These are phyloP conservation scores for Chaetodon auriga DNA, from an alignment of 2,113 vertebrate species.

Conservation along the genomic window DNA sequence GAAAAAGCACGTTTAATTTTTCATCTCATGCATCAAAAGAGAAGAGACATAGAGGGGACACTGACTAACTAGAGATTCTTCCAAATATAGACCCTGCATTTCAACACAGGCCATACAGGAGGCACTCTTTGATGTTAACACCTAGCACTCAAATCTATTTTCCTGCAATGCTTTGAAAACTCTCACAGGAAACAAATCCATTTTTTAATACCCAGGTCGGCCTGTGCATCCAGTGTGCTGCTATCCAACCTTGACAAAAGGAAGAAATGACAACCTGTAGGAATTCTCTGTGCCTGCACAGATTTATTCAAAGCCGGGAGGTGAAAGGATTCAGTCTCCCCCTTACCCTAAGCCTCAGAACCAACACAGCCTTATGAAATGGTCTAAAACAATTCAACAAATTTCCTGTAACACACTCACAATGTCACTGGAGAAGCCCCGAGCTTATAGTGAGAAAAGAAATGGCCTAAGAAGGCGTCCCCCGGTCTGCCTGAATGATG, in stretches of 20 bases:
- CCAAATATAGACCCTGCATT: conserved; percentile 67
- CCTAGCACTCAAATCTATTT: conserved; percentile 44
- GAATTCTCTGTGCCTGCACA: neutral
- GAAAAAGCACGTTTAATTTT: conserved; percentile 69
- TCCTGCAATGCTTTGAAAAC: neutral
- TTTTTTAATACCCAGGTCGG: conserved; percentile 25
- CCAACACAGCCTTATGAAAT: conserved; percentile 31
- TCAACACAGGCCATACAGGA: conserved; percentile 25
- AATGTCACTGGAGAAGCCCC: conserved; percentile 31
- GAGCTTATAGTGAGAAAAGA: conserved; percentile 30
- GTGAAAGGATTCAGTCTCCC: conserved; percentile 15
- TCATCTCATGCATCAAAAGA: conserved; percentile 74
- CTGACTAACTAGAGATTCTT: conserved; percentile 52
- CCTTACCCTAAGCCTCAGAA: conserved; percentile 14
- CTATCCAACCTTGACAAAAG: conserved; percentile 1
- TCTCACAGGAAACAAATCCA: conserved; percentile 15
- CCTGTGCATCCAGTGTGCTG: neutral
- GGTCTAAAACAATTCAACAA: conserved; percentile 42
- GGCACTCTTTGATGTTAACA: conserved; percentile 63
- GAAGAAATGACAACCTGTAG: conserved; percentile 15
- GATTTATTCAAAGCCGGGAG: conserved; percentile 4
- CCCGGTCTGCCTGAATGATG: conserved; percentile 40
- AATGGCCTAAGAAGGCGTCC: conserved; percentile 42
- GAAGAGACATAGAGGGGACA: conserved; percentile 38
- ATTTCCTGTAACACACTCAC: conserved; percentile 50